Conservation (phyloP, 2,888 invertebrate species). For the Dynastes grantii region DNA sequence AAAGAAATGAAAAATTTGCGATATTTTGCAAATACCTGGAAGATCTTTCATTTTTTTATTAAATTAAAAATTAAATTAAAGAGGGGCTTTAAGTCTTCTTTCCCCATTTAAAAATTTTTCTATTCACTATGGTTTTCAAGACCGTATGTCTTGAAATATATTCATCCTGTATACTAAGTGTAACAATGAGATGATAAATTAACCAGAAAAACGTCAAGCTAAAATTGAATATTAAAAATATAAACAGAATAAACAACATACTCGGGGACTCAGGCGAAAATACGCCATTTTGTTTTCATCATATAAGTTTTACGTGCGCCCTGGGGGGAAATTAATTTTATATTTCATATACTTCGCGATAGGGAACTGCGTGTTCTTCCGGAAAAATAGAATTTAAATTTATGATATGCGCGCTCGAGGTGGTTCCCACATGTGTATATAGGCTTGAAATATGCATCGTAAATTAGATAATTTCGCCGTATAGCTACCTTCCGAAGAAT, state of each 20-base stretch:
- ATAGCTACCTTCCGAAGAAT: neutral
- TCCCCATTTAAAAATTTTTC: too few species aligned
- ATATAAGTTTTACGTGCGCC: neutral
- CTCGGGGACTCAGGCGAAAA: neutral
- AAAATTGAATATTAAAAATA: constrained; percentile 14
- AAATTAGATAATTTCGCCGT: neutral
- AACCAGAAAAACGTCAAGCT: neutral
- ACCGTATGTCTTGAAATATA: too few species aligned
- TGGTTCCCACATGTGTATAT: neutral
- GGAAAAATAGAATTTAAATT: constrained; percentile 3
- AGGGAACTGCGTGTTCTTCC: neutral
- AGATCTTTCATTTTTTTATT: too few species aligned
- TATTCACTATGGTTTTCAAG: too few species aligned
- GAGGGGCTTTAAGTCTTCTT: too few species aligned
- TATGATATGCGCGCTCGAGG: neutral
- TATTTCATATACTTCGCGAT: constrained; percentile 3
- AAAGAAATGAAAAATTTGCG: too few species aligned
- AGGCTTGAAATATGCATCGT: constrained; percentile 7
- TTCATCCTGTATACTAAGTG: too few species aligned
- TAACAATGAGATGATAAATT: neutral
- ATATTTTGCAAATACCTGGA: too few species aligned
- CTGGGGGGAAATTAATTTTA: constrained; percentile 10
- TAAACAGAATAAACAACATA: neutral
- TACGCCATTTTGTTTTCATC: neutral
- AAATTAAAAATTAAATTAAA: too few species aligned